Evolutionary conservation across 2,113 vertebrate genomes (phyloP).

Genomic region (Leucopternis melanops): DNA sequence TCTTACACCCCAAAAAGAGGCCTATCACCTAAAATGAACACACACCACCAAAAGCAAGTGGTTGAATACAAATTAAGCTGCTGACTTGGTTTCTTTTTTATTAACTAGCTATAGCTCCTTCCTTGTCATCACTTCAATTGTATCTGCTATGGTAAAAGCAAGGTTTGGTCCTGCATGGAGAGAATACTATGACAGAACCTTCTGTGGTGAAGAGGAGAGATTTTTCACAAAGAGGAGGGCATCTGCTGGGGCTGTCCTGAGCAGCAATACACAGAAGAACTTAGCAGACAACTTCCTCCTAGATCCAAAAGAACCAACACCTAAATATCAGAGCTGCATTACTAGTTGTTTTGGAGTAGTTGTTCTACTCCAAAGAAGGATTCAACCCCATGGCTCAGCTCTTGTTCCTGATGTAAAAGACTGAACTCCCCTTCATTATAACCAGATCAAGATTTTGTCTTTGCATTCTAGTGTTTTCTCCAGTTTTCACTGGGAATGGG

Average conservation of each 20-base stretch:
- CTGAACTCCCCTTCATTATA: neutral
- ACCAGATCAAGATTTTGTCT: neutral
- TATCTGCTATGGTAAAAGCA: neutral
- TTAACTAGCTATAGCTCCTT: neutral
- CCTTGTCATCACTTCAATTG: neutral
- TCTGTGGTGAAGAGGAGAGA: neutral
- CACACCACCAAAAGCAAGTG: neutral
- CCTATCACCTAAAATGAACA: neutral
- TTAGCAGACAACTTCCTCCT: neutral
- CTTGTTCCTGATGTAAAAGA: neutral
- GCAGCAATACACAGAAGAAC: neutral
- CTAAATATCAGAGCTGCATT: neutral
- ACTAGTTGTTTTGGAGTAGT: neutral
- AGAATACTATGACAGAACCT: neutral
- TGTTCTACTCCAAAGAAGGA: neutral
- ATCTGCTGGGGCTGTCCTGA: neutral
- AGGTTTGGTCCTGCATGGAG: neutral
- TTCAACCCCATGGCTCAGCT: neutral
- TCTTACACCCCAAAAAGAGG: neutral
- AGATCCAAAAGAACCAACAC: neutral
- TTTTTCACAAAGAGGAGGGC: neutral
- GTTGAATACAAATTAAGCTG: neutral
- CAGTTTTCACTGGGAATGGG: neutral
- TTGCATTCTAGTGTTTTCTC: neutral
- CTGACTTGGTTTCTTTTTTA: neutral